Evolutionary conservation across 2,797 vertebrate genomes (phyloP).

Genomic region (Melanotaenia nigrans): DNA sequence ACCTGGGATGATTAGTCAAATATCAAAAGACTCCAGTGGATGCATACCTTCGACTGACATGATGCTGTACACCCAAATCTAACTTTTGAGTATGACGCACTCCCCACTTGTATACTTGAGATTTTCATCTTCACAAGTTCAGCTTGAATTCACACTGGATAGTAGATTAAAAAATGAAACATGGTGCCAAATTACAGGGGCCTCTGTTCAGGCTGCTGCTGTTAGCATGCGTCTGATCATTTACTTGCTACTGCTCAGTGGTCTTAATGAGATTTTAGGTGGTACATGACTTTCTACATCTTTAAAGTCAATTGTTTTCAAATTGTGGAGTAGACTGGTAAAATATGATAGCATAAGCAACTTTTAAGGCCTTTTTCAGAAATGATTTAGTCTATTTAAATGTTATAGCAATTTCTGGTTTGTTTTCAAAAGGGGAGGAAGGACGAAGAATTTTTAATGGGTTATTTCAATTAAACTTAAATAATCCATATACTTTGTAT

Average conservation of each 20-base stretch:
- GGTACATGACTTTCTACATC: background rate
- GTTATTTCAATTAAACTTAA: background rate
- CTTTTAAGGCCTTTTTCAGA: background rate
- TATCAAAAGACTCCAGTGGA: constrained; percentile 49
- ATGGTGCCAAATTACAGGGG: background rate
- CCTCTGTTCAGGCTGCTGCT: background rate
- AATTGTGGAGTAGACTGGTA: background rate
- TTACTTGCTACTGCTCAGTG: background rate
- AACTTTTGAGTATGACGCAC: constrained; percentile 22
- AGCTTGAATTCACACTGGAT: background rate
- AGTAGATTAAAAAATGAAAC: background rate
- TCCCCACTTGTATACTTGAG: constrained; percentile 1
- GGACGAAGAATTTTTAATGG: background rate
- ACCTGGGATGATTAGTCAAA: constrained; percentile 17
- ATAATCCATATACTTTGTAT: background rate
- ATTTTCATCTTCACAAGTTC: background rate
- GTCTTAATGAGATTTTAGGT: background rate
- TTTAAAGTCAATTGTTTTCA: background rate
- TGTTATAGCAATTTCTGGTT: too few relatives aligned
- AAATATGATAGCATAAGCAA: background rate
- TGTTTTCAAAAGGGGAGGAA: background rate
- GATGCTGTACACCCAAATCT: constrained; percentile 19
- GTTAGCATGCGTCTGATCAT: background rate
- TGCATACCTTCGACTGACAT: constrained; percentile 33
- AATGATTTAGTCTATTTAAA: background rate